Evolutionary conservation across 2,888 invertebrate genomes (phyloP).

Genomic region (Caradrina kadenii): DNA sequence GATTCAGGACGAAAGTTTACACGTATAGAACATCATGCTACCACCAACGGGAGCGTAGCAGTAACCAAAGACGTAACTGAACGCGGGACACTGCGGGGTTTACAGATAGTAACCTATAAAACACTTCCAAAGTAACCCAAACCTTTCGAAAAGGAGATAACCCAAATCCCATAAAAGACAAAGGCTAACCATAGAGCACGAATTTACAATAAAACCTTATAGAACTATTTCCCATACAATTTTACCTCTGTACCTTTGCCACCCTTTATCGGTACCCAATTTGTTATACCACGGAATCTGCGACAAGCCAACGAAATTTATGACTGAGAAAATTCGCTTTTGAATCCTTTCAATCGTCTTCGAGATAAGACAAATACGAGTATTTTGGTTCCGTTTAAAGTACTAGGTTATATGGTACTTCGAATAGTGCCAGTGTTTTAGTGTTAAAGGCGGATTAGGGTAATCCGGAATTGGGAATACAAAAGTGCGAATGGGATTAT

Average conservation of each 20-base stretch:
- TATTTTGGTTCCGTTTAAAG: conserved; percentile 36
- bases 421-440: conserved; percentile 5
- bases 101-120: conserved; percentile 11
- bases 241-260: conserved; percentile 31
- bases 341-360: conserved; percentile 61
- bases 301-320: conserved; percentile 55
- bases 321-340: conserved; percentile 55
- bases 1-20: no score
- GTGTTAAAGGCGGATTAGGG: conserved; percentile 9
- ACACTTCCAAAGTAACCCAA: background rate
- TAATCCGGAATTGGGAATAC: conserved; percentile 14
- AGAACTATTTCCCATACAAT: conserved; percentile 44
- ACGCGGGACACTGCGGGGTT: no score
- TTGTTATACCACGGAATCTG: conserved; percentile 56
- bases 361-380: conserved; percentile 52
- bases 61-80: no score
- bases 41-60: no score
- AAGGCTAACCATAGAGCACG: conserved; percentile 11
- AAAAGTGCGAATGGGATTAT: conserved; percentile 24
- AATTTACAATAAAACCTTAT: conserved; percentile 28
- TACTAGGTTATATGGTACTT: conserved; percentile 1
- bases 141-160: conserved; percentile 14
- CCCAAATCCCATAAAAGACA: conserved; percentile 24
- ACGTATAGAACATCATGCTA: no score
- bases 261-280: conserved; percentile 59